These are phyloP conservation scores for Lontra canadensis DNA, from an alignment of 2,113 vertebrate genomes.

Conservation along the genomic window DNA sequence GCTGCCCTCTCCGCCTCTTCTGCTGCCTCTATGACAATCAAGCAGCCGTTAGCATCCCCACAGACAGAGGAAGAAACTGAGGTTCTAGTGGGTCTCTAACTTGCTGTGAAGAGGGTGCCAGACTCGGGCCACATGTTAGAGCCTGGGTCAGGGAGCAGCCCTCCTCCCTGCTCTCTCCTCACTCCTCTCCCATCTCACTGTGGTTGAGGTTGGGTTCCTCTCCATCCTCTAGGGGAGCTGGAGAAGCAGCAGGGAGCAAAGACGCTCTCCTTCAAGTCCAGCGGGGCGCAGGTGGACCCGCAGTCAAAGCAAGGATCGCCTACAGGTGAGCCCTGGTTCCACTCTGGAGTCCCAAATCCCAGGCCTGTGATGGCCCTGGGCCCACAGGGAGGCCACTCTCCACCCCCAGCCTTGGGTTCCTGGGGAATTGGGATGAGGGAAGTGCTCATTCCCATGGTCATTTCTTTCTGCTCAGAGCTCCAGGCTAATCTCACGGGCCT, in stretches of 20 bases:
- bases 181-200: background rate
- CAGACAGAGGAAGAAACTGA: background rate
- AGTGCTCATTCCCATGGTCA: rapidly evolving
- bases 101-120: background rate
- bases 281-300: conserved; percentile 91
- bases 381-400: rapidly evolving
- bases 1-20: background rate
- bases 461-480: background rate
- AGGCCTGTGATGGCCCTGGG: background rate
- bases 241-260: conserved; percentile 95
- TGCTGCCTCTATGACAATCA: background rate
- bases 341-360: background rate
- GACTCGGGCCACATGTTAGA: background rate
- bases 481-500: background rate
- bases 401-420: background rate
- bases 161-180: background rate
- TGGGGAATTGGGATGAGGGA: background rate
- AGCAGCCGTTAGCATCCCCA: background rate
- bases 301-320: conserved; percentile 93
- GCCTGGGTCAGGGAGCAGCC: background rate
- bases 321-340: conserved; percentile 86
- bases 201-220: background rate
- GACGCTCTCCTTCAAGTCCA: conserved; percentile 88
- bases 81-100: too few species aligned
- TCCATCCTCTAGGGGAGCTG: conserved; percentile 90